A percentile compares a stretch with the other conserved stretches of the same genome.
Evolutionary conservation across 2,888 invertebrate species (phyloP).

Genomic region (Parapristionchus giblindavisi): DNA sequence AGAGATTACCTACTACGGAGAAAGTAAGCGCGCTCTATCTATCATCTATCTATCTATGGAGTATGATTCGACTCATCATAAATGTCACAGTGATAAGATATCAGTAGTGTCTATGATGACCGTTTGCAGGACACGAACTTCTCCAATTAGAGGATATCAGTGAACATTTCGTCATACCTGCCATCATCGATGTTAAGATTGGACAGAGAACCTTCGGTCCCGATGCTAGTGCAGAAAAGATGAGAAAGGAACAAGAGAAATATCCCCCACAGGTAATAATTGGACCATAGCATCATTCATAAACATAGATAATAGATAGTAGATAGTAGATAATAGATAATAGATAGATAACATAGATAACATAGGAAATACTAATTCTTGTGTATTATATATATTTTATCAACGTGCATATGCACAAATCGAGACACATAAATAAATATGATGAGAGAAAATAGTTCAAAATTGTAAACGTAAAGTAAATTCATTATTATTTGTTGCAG

Average conservation of each 20-base stretch:
- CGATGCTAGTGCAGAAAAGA: conserved; percentile 32
- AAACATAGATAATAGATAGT: too few species aligned
- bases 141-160: conserved; percentile 34
- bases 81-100: too few species aligned
- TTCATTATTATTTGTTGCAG: conserved; percentile 6
- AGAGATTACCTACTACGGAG: conserved; percentile 27
- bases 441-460: background rate
- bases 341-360: background rate
- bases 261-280: conserved; percentile 32
- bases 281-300: too few species aligned
- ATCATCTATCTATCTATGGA: background rate
- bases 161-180: conserved; percentile 17
- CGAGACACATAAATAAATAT: too few species aligned
- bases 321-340: too few species aligned
- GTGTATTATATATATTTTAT: too few species aligned
- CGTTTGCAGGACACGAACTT: conserved; percentile 23
- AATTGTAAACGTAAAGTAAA: background rate
- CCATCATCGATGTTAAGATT: conserved; percentile 26
- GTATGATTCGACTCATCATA: background rate
- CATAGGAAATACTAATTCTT: too few species aligned
- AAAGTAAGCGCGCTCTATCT: conserved; percentile 14
- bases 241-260: conserved; percentile 24
- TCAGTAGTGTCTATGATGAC: too few species aligned
- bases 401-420: too few species aligned
- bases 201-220: conserved; percentile 28